Evolutionary conservation across 2,888 invertebrate genomes (phyloP).

Genomic region (Timema cristinae): DNA sequence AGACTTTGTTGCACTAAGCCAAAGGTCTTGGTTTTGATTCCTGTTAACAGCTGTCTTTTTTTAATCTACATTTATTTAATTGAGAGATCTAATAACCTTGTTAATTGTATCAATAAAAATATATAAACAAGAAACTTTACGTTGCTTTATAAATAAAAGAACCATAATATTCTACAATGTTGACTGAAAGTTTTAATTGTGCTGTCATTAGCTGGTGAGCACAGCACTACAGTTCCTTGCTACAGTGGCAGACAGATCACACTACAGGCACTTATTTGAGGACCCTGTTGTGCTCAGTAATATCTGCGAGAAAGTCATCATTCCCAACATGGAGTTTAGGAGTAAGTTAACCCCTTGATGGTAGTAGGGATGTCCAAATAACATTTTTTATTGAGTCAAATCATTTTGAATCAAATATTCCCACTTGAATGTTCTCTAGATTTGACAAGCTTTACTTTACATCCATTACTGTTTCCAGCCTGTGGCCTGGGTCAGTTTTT

Average conservation of each 20-base stretch:
- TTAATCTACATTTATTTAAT: too few relatives aligned
- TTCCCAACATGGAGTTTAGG: conserved; percentile 96
- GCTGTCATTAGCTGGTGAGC: conserved; percentile 74
- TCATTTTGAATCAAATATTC: background rate
- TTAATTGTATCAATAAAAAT: too few relatives aligned
- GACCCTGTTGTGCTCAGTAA: conserved; percentile 79
- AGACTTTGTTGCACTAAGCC: too few relatives aligned
- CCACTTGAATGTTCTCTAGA: too few relatives aligned
- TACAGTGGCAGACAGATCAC: conserved; percentile 86
- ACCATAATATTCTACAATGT: background rate
- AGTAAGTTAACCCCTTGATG: conserved; percentile 50
- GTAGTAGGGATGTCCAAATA: background rate
- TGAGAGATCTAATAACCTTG: too few relatives aligned
- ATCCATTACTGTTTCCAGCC: too few relatives aligned
- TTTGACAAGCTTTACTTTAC: too few relatives aligned
- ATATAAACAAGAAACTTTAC: too few relatives aligned
- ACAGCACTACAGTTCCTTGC: conserved; percentile 94
- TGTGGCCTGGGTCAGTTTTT: too few relatives aligned
- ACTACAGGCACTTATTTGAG: conserved; percentile 85
- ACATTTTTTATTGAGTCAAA: background rate
- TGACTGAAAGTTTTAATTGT: conserved; percentile 11
- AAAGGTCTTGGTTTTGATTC: too few relatives aligned
- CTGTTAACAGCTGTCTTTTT: too few relatives aligned
- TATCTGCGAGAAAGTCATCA: conserved; percentile 97
- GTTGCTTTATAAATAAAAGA: too few relatives aligned